Base-by-base conservation (phyloP, 53 echinoderm and acorn worm genomes). In the Zoroaster sp. region DNA sequence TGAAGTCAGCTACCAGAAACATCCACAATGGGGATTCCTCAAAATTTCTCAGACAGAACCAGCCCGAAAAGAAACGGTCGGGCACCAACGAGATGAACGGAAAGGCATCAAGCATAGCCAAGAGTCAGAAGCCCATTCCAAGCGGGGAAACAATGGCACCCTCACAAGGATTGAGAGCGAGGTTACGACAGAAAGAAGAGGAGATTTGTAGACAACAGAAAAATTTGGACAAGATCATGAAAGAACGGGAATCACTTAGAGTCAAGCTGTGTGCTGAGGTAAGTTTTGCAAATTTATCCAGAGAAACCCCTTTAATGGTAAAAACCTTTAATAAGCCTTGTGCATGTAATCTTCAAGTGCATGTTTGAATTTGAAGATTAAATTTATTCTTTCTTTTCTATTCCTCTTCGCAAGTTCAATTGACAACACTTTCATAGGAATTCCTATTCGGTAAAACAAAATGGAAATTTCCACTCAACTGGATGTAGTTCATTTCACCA, bases 191-290 rank as follows among this genome's bases (percentile, higher is more conserved):
- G 89, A 97, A 94, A 55, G 97, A 95, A 15, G 92, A 95, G 4
- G 97, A 95, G 43, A 52, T 94, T 59, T 54, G 66, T 47, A 87
- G 92, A 71, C 83, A 96, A 71, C 90, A 94, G 74, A 92, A 91
- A 40, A 65, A 79, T 3, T 52, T 81, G 72, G 95, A 94, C 15
- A 86, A 94, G 78, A 46, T 92, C 74, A 88, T 88, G 89, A 93
- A 89, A 69, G 95, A 97, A 20, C 54, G 88, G 36, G 97, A 97
- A 54, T 88, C 90, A 17, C 68, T 97, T 66, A 92, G 88, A 59
- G 87, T 95, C 72, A 92, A 92, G 47, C 77, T 95, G 37, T 87
- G 87, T 71, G 93, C 93, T 17, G 97, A 97, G 95, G 97, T 97
- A 35, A 90, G 89, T 18, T 71, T 71, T 36, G 6, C 5, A 14